A percentile compares a stretch with the other conserved stretches of the same genome.
Evolutionary conservation across 2,888 invertebrate species (phyloP).

Genomic region (Eupeodes latifasciatus): DNA sequence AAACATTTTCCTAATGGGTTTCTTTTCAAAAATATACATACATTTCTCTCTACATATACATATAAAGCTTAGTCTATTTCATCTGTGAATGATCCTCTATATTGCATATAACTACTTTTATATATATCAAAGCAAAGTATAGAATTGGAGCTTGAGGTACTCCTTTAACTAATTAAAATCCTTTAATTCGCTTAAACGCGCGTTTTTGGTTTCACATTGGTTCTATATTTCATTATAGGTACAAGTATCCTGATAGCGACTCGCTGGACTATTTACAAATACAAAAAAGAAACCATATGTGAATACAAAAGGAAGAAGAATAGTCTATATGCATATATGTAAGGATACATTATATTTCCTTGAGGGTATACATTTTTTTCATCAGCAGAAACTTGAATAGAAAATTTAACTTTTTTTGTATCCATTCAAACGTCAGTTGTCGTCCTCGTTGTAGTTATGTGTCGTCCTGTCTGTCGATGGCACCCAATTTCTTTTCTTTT

Average conservation of each 20-base stretch:
- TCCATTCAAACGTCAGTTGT: slow-evolving; percentile 2
- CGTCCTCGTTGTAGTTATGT: neutral
- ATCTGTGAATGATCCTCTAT: slow-evolving; percentile 19
- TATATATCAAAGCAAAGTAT: neutral
- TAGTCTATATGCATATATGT: neutral
- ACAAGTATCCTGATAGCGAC: neutral
- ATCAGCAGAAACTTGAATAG: neutral
- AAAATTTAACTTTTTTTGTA: slow-evolving; percentile 50
- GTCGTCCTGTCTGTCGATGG: slow-evolving; percentile 38
- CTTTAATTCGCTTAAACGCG: slow-evolving; percentile 71
- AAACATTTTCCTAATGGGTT: slow-evolving; percentile 65
- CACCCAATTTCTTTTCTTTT: slow-evolving; percentile 21
- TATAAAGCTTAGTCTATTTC: slow-evolving; percentile 12
- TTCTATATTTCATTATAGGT: slow-evolving; percentile 38
- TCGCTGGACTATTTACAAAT: neutral
- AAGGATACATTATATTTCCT: neutral
- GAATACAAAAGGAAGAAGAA: slow-evolving; percentile 19
- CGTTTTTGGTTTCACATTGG: slow-evolving; percentile 60
- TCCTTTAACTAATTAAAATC: slow-evolving; percentile 70
- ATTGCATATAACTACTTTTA: too few relatives aligned
- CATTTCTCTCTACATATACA: too few relatives aligned
- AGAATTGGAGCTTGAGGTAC: neutral
- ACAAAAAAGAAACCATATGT: slow-evolving; percentile 22
- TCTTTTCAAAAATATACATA: slow-evolving; percentile 24
- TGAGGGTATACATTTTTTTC: neutral